Conservation (phyloP, 2,113 vertebrate species). For the Anoura caudifer region DNA sequence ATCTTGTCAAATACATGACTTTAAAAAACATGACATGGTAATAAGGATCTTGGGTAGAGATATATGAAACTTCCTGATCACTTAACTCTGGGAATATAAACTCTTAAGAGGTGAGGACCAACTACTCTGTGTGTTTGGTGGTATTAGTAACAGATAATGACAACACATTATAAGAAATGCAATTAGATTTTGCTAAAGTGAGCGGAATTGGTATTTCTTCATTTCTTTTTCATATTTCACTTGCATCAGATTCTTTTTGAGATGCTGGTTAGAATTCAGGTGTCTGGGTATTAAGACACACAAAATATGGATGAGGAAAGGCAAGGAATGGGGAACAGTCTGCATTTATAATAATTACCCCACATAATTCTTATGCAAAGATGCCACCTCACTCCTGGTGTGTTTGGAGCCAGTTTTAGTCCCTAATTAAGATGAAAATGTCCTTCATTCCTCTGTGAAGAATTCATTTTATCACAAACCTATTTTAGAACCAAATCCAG, state of each 20-base stretch:
- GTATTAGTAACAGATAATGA: background rate
- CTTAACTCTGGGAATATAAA: background rate
- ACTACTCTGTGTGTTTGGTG: background rate
- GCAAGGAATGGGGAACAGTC: background rate
- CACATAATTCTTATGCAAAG: background rate
- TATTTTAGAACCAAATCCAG: background rate
- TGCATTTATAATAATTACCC: background rate
- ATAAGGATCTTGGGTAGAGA: background rate
- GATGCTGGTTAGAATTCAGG: background rate
- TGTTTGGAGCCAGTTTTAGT: background rate
- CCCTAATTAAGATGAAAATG: background rate
- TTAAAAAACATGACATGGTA: background rate
- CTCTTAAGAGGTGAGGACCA: background rate
- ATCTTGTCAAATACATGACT: background rate
- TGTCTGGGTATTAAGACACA: background rate
- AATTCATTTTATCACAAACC: background rate
- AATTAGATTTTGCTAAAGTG: background rate
- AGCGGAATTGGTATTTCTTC: background rate
- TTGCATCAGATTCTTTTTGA: background rate
- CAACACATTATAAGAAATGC: background rate
- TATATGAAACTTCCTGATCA: background rate
- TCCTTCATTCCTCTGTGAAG: background rate
- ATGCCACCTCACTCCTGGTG: background rate
- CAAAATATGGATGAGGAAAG: background rate
- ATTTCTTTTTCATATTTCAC: background rate